Percentiles rank a stretch among this genome's conserved stretches.
These are phyloP conservation scores for Python bivittatus DNA, from an alignment of 2,113 vertebrate species.

Conservation along the genomic window DNA sequence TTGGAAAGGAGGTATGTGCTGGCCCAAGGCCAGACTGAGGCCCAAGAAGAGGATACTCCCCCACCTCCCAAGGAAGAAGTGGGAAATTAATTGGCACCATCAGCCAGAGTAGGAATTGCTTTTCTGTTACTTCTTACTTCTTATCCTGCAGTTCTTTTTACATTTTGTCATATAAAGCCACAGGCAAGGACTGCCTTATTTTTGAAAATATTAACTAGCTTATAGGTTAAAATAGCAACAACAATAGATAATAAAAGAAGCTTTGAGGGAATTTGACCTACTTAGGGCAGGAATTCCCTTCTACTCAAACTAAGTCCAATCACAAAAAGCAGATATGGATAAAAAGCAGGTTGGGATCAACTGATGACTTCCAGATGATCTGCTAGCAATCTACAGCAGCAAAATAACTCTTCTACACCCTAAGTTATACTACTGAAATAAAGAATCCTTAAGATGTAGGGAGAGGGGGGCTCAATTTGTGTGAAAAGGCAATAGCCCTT, in stretches of 20 bases:
- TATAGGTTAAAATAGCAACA: background rate
- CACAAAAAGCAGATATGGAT: background rate
- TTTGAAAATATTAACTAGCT: background rate
- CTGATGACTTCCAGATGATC: too few relatives aligned
- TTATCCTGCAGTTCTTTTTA: background rate
- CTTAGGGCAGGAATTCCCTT: background rate
- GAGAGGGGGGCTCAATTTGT: background rate
- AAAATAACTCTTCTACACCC: background rate
- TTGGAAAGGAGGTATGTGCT: background rate
- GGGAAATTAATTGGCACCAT: background rate
- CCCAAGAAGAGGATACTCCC: background rate
- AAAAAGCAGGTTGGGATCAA: background rate
- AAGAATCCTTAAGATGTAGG: background rate
- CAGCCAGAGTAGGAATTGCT: background rate
- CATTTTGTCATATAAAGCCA: background rate
- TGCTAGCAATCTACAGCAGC: background rate
- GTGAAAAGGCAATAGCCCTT: background rate
- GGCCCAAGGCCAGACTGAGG: background rate
- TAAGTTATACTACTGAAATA: background rate
- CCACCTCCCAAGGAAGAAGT: background rate
- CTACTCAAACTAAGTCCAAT: background rate
- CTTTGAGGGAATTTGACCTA: background rate
- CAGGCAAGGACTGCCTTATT: background rate
- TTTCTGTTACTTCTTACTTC: background rate
- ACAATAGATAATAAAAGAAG: background rate